Conservation (phyloP, 1,140 invertebrate species). For the Drosophila pachea region DNA sequence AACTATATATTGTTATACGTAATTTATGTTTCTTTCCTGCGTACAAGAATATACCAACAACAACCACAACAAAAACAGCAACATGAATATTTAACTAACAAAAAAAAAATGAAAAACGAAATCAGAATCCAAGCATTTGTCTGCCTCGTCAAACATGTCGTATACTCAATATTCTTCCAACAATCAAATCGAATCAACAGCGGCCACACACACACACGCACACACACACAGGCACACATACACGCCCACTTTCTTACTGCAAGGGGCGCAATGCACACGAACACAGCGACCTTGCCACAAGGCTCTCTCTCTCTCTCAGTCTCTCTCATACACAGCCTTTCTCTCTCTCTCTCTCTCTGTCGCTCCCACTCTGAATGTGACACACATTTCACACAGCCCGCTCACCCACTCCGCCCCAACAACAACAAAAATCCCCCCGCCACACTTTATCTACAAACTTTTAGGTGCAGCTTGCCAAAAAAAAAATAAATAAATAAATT, state of each 20-base stretch:
- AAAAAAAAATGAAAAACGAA: slow-evolving; percentile 55
- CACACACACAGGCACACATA: no score
- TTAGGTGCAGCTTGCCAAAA: slow-evolving; percentile 59
- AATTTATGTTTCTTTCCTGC: slow-evolving; percentile 77
- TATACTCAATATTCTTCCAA: slow-evolving; percentile 46
- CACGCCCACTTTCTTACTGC: no score
- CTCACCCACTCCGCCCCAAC: slow-evolving; percentile 8
- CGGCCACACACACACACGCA: slow-evolving; percentile 38
- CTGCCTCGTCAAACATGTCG: slow-evolving; percentile 59
- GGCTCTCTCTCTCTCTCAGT: slow-evolving; percentile 47
- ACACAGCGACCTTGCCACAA: slow-evolving; percentile 49
- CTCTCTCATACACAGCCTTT: slow-evolving; percentile 31
- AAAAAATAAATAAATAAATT: slow-evolving; percentile 43
- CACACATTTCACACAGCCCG: slow-evolving; percentile 68
- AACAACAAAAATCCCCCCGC: not conserved
- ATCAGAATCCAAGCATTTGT: slow-evolving; percentile 75
- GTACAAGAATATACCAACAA: slow-evolving; percentile 56
- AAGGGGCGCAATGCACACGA: slow-evolving; percentile 26
- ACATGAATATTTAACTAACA: slow-evolving; percentile 39
- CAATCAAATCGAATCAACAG: slow-evolving; percentile 37
- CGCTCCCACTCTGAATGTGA: slow-evolving; percentile 37
- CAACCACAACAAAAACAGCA: slow-evolving; percentile 31
- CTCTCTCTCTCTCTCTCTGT: slow-evolving; percentile 4
- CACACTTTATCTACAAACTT: slow-evolving; percentile 44
- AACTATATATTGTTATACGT: slow-evolving; percentile 77